Conservation (phyloP, 2,797 vertebrate genomes). For the Taeniopygia guttata region DNA sequence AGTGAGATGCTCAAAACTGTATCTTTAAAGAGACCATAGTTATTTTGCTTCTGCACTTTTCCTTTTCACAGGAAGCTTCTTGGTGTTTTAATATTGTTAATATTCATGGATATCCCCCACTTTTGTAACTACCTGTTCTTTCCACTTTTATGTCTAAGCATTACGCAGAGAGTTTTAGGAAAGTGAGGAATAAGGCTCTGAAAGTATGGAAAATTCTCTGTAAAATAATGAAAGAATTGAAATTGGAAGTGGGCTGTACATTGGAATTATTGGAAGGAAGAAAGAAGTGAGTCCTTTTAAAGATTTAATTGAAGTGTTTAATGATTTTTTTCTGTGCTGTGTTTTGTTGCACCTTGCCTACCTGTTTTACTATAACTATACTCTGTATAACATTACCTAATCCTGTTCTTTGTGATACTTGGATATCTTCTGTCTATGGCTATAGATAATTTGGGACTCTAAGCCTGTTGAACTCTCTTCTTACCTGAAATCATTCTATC, state of each 20-base stretch:
- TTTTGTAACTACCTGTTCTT: neutral
- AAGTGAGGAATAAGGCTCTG: neutral
- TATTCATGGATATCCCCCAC: neutral
- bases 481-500: neutral
- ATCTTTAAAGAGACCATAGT: neutral
- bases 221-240: neutral
- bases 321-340: neutral
- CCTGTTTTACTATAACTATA: neutral
- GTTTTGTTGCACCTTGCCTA: neutral
- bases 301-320: neutral
- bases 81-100: neutral
- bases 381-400: neutral
- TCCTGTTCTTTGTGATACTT: neutral
- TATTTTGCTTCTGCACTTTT: neutral
- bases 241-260: neutral
- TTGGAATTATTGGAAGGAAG: neutral
- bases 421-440: neutral
- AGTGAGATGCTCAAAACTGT: neutral
- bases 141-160: neutral
- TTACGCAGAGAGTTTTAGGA: neutral
- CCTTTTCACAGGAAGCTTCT: neutral
- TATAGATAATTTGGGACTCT: neutral
- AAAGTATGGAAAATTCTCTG: neutral
- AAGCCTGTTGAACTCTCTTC: neutral
- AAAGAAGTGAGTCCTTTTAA: neutral